Conservation (phyloP, 2,888 invertebrate genomes). For the Pollenia amentaria region DNA sequence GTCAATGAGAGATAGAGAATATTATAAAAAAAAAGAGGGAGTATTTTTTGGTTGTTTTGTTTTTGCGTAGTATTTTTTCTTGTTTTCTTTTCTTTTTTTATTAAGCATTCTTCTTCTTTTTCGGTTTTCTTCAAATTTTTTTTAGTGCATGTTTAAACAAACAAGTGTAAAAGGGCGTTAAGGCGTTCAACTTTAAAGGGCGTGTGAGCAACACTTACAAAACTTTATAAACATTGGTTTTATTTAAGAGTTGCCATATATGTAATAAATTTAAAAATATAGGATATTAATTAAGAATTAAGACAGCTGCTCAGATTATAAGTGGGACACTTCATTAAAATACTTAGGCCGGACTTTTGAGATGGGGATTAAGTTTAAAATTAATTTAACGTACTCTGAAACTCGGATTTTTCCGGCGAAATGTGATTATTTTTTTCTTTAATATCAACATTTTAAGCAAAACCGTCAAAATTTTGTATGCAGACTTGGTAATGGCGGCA, state of each 20-base stretch:
- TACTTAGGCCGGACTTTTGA: too few relatives aligned
- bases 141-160: constrained; percentile 52
- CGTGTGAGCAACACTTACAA: constrained; percentile 71
- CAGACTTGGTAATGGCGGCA: too few relatives aligned
- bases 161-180: constrained; percentile 73
- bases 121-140: constrained; percentile 7
- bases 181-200: constrained; percentile 73
- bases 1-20: background rate
- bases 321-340: too few relatives aligned
- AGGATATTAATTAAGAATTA: background rate
- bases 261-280: background rate
- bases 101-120: background rate
- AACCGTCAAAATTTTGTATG: too few relatives aligned
- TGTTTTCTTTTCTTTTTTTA: constrained; percentile 32
- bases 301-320: too few relatives aligned
- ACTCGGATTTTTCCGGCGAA: too few relatives aligned
- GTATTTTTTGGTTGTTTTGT: constrained; percentile 42
- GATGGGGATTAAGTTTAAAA: too few relatives aligned
- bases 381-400: too few relatives aligned
- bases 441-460: too few relatives aligned
- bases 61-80: constrained; percentile 55
- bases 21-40: constrained; percentile 24
- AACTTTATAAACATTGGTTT: constrained; percentile 41
- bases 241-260: constrained; percentile 48
- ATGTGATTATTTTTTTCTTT: too few relatives aligned